Percentiles rank a stretch among this genome's conserved stretches.
Conservation (phyloP, 2,113 vertebrate genomes). For the Notechis scutatus region DNA sequence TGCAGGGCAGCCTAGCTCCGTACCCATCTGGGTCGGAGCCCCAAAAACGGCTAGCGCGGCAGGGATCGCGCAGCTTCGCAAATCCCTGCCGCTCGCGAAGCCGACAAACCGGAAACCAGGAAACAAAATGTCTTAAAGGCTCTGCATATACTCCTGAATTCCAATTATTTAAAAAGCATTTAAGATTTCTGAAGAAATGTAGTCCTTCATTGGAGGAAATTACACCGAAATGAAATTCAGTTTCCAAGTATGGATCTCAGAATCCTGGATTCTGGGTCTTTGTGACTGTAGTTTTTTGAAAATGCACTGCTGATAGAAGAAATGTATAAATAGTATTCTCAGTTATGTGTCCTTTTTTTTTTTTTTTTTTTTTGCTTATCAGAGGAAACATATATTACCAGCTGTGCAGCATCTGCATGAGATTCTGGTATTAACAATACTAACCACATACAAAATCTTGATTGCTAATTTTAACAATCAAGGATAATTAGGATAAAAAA, state of each 20-base stretch:
- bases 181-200: background rate
- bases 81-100: too few relatives aligned
- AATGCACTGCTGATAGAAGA: background rate
- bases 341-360: background rate
- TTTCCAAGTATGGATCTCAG: background rate
- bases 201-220: background rate
- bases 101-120: too few relatives aligned
- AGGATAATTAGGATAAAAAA: constrained; percentile 49
- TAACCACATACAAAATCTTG: constrained; percentile 38
- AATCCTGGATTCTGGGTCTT: background rate
- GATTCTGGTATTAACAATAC: constrained; percentile 48
- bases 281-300: background rate
- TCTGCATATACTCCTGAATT: too few relatives aligned
- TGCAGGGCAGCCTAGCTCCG: too few relatives aligned
- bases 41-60: too few relatives aligned
- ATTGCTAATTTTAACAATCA: constrained; percentile 46
- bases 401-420: constrained; percentile 33
- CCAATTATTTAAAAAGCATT: too few relatives aligned
- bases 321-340: constrained; percentile 22
- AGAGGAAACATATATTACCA: constrained; percentile 39
- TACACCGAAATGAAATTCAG: background rate
- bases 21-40: too few relatives aligned
- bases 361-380: background rate
- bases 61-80: too few relatives aligned
- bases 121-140: too few relatives aligned